Percentiles rank a stretch among this genome's conserved stretches.
phyloP scores from a whole-genome alignment of 2,113 vertebrate genomes.

The Melanostigma gelatinosum region DNA sequence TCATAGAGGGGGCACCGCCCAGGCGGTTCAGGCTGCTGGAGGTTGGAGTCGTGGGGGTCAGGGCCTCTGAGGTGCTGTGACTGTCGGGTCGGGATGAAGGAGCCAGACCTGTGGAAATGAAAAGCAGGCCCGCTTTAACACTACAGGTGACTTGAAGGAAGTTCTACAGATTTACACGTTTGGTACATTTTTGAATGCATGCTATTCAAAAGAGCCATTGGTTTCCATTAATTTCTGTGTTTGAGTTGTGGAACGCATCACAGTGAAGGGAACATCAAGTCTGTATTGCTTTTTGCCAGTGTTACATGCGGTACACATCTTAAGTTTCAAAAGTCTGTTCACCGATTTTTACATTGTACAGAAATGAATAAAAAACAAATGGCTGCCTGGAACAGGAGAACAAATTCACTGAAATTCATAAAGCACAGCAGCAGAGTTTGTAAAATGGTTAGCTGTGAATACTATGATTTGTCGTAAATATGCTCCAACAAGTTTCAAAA shows the following conservation, averaged over 20 bases:
- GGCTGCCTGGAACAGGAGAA: no score
- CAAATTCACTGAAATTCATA: background rate
- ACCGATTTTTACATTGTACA: no score
- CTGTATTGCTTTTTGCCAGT: background rate
- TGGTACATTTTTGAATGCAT: background rate
- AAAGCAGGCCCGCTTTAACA: background rate
- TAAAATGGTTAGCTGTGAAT: background rate
- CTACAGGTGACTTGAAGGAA: no score
- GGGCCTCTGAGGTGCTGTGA: conserved; percentile 88
- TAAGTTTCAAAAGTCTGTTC: background rate
- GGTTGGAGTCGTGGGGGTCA: conserved; percentile 93
- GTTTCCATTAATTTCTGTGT: background rate
- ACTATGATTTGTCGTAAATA: background rate
- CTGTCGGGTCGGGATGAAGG: conserved; percentile 87
- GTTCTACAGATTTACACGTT: background rate
- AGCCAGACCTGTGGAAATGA: conserved; percentile 84
- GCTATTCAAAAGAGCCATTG: background rate
- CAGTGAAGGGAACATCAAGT: background rate
- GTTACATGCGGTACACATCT: background rate
- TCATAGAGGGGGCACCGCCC: conserved; percentile 90
- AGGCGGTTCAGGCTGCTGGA: conserved; percentile 94
- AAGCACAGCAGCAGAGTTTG: background rate
- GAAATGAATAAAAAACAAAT: no score
- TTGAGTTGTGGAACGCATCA: background rate
- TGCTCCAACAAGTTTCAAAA: background rate